Conservation (phyloP, 2,888 invertebrate species). For the Arenicola marina region DNA sequence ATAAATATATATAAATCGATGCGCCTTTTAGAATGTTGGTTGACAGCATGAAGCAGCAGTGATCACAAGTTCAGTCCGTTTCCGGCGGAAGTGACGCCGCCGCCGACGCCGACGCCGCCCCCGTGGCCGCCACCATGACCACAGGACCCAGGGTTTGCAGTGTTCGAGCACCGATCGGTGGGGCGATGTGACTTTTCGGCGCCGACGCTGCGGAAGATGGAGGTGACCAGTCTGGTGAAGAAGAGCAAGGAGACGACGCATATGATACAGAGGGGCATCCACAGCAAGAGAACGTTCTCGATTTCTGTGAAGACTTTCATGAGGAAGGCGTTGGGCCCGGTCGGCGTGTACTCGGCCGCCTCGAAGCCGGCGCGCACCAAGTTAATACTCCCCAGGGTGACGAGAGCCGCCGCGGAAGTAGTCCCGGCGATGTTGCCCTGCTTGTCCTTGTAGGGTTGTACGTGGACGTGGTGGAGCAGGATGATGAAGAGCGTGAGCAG, state of each 20-base stretch:
- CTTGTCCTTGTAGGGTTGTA: constrained; percentile 34
- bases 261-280: constrained; percentile 28
- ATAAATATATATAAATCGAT: no score
- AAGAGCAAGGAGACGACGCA: constrained; percentile 15
- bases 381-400: constrained; percentile 33
- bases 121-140: no score
- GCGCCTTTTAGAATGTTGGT: no score
- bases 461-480: constrained; percentile 35
- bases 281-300: constrained; percentile 31
- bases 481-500: constrained; percentile 33
- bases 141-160: no score
- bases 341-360: constrained; percentile 35
- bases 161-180: no score
- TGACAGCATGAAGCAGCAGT: no score
- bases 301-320: constrained; percentile 33
- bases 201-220: background rate
- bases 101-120: no score
- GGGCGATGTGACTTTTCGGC: background rate
- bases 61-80: no score
- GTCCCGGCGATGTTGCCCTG: constrained; percentile 35
- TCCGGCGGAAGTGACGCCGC: no score
- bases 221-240: background rate
- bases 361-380: constrained; percentile 36
- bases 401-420: constrained; percentile 31
- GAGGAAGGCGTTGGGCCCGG: constrained; percentile 33